A percentile compares a stretch with the other conserved stretches of the same genome.
These are phyloP conservation scores for Drusus annulatus DNA, from an alignment of 1,140 invertebrate genomes.

Conservation along the genomic window DNA sequence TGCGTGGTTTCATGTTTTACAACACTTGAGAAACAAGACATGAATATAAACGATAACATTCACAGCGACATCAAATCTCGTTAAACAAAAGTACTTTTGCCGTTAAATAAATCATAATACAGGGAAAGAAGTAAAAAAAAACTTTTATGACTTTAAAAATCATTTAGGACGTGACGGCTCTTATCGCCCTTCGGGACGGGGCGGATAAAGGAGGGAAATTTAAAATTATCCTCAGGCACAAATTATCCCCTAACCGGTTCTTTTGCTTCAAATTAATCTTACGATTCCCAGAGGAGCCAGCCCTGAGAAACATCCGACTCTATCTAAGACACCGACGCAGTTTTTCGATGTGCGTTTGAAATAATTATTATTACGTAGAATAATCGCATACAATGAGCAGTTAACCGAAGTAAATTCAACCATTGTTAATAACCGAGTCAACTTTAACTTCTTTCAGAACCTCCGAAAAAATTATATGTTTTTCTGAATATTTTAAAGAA, in stretches of 20 bases:
- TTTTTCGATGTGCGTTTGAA: background rate
- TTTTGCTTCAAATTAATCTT: slow-evolving; percentile 55
- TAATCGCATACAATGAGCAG: no score
- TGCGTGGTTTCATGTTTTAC: background rate
- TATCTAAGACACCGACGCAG: background rate
- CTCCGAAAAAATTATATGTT: no score
- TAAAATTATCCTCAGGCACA: slow-evolving; percentile 48
- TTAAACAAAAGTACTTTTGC: slow-evolving; percentile 14
- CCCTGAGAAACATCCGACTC: slow-evolving; percentile 20
- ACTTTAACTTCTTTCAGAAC: no score
- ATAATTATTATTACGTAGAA: background rate
- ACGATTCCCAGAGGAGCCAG: slow-evolving; percentile 49
- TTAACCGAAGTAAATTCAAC: no score
- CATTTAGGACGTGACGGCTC: slow-evolving; percentile 44
- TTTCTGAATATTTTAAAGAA: no score
- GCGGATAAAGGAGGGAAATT: slow-evolving; percentile 41
- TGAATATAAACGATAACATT: slow-evolving; percentile 33
- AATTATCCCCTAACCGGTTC: slow-evolving; percentile 49
- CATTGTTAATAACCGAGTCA: no score
- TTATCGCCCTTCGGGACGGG: slow-evolving; percentile 36
- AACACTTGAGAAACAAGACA: background rate
- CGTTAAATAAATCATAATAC: slow-evolving; percentile 41
- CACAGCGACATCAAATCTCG: slow-evolving; percentile 25
- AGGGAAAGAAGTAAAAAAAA: slow-evolving; percentile 7
- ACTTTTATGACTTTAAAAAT: slow-evolving; percentile 45